Evolutionary conservation across 2,797 vertebrate genomes (phyloP).

Genomic region (Hozukius guyotensis): DNA sequence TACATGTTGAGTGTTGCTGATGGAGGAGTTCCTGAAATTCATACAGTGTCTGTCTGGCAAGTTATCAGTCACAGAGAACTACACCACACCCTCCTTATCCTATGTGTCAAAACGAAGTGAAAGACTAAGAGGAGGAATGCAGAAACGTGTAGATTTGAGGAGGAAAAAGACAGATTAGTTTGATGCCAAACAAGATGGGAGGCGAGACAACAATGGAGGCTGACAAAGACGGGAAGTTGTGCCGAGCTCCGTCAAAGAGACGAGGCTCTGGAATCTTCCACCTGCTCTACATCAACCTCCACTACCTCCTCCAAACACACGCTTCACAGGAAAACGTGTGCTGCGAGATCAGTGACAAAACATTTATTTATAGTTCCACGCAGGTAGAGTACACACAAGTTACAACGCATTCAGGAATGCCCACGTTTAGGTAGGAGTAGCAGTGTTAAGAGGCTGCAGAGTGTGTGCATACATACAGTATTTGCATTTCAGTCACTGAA

Average conservation of each 20-base stretch:
- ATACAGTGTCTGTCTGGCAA: neutral
- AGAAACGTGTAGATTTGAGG: conserved; percentile 18
- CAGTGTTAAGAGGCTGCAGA: neutral
- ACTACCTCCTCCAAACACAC: neutral
- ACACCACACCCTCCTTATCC: no score
- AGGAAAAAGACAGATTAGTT: conserved; percentile 35
- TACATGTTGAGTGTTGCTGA: neutral
- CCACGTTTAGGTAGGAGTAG: neutral
- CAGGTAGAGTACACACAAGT: neutral
- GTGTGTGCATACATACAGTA: neutral
- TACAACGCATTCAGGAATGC: conserved; percentile 18
- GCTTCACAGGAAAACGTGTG: conserved; percentile 3
- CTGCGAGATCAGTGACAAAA: conserved; percentile 4
- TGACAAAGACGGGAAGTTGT: conserved; percentile 78
- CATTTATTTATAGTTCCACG: conserved; percentile 34
- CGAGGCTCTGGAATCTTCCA: conserved; percentile 62
- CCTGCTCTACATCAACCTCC: conserved; percentile 49
- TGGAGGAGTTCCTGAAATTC: neutral
- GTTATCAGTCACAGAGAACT: neutral
- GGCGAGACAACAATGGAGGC: conserved; percentile 59
- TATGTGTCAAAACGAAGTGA: neutral
- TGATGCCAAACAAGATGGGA: conserved; percentile 58
- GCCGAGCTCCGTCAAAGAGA: conserved; percentile 21
- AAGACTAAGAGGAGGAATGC: neutral
- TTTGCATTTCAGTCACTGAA: neutral